Percentiles rank a stretch among this genome's conserved stretches.
phyloP scores from a whole-genome alignment of 2,888 invertebrate genomes.

The Diarsia mendica region DNA sequence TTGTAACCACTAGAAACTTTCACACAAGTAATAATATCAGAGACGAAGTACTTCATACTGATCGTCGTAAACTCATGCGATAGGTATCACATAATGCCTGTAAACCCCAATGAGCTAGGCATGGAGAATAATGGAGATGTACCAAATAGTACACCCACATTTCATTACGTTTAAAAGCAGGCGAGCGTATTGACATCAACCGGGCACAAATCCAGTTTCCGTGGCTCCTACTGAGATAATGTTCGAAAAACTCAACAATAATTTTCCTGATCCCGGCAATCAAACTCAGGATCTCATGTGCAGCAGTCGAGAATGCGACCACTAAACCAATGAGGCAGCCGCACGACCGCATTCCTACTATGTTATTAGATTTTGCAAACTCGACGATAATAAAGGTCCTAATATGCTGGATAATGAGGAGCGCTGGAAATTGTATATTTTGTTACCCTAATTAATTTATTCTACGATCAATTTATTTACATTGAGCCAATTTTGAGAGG shows the following conservation, averaged over 20 bases:
- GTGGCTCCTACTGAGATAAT: background rate
- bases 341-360: background rate
- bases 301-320: background rate
- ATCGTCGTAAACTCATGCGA: no score
- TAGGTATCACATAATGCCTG: no score
- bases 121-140: no score
- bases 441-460: conserved; percentile 36
- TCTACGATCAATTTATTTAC: conserved; percentile 30
- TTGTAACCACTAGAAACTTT: background rate
- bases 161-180: rapidly evolving
- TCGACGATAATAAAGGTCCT: background rate
- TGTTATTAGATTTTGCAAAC: conserved; percentile 14
- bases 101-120: background rate
- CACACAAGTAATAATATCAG: background rate
- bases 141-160: background rate
- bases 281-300: background rate
- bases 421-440: conserved; percentile 1
- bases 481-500: conserved; percentile 4
- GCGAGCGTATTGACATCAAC: background rate
- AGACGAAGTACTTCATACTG: no score
- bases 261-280: background rate
- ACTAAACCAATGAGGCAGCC: background rate
- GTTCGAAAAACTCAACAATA: background rate
- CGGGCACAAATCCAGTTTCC: background rate
- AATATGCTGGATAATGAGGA: conserved; percentile 11